Conservation (phyloP, 2,797 vertebrate genomes). For the Pangasius macronema region DNA sequence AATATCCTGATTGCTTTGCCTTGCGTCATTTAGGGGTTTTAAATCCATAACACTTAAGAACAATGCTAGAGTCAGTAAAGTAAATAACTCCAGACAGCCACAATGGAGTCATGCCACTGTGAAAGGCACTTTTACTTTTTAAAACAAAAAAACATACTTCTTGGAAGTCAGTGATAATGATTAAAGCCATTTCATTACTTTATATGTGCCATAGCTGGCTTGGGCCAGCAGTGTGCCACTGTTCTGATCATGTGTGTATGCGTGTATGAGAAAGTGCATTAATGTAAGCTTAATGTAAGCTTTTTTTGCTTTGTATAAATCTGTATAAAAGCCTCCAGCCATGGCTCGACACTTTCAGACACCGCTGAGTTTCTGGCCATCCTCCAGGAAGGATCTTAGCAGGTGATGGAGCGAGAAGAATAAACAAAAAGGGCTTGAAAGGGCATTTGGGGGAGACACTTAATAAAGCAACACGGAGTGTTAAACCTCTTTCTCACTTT, state of each 20-base stretch:
- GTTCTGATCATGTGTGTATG: background rate
- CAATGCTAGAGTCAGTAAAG: constrained; percentile 20
- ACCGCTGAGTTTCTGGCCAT: constrained; percentile 42
- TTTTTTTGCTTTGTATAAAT: constrained; percentile 5
- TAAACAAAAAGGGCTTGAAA: constrained; percentile 50
- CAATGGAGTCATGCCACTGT: background rate
- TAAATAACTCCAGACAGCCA: constrained; percentile 18
- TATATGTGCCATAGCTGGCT: background rate
- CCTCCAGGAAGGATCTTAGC: constrained; percentile 41
- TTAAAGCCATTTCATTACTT: constrained; percentile 7
- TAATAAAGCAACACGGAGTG: constrained; percentile 49
- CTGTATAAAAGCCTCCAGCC: constrained; percentile 9
- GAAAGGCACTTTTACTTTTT: constrained; percentile 3
- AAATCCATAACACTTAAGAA: constrained; percentile 21
- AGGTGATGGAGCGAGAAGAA: constrained; percentile 47
- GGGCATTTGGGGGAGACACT: constrained; percentile 40
- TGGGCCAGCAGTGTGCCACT: background rate
- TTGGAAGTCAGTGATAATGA: constrained; percentile 6
- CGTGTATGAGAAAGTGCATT: background rate
- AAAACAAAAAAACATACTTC: background rate
- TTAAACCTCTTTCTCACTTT: background rate
- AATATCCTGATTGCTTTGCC: constrained; percentile 18
- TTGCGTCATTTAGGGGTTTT: constrained; percentile 5
- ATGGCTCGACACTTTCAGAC: constrained; percentile 11
- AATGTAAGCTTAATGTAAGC: constrained; percentile 1